Evolutionary conservation across 2,797 vertebrate species (phyloP).

Genomic region (Gadopsis bispinosus): DNA sequence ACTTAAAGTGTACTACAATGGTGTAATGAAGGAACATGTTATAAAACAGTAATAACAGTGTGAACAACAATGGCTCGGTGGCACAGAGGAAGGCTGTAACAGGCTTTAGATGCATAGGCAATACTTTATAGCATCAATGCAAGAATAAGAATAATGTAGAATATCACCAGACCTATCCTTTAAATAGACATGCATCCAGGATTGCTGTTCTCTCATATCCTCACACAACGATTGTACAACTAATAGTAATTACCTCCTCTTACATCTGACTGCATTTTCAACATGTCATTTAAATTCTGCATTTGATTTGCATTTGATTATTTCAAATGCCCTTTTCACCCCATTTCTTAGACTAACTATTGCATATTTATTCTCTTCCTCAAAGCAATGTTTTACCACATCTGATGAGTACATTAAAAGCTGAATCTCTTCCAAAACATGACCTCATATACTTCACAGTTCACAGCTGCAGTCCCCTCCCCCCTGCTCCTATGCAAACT

Average conservation of each 20-base stretch:
- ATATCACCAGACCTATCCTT: background rate
- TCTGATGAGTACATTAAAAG: slow-evolving; percentile 55
- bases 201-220: background rate
- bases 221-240: background rate
- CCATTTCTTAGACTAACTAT: slow-evolving; percentile 6
- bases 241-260: background rate
- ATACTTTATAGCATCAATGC: background rate
- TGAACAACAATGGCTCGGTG: background rate
- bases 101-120: background rate
- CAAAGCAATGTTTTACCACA: slow-evolving; percentile 41
- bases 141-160: background rate
- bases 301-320: slow-evolving; percentile 43
- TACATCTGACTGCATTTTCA: slow-evolving; percentile 5
- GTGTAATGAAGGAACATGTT: background rate
- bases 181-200: background rate
- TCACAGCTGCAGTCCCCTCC: slow-evolving; percentile 28
- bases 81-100: background rate
- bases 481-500: slow-evolving; percentile 54
- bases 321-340: slow-evolving; percentile 49
- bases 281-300: slow-evolving; percentile 32
- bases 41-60: background rate
- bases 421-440: slow-evolving; percentile 39
- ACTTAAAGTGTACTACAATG: background rate
- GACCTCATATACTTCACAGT: slow-evolving; percentile 45
- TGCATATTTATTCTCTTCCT: slow-evolving; percentile 47